Evolutionary conservation across 2,797 vertebrate genomes (phyloP), one percentile per base, ranked within the genome.

Genomic region (Hafferia zeledoni): DNA sequence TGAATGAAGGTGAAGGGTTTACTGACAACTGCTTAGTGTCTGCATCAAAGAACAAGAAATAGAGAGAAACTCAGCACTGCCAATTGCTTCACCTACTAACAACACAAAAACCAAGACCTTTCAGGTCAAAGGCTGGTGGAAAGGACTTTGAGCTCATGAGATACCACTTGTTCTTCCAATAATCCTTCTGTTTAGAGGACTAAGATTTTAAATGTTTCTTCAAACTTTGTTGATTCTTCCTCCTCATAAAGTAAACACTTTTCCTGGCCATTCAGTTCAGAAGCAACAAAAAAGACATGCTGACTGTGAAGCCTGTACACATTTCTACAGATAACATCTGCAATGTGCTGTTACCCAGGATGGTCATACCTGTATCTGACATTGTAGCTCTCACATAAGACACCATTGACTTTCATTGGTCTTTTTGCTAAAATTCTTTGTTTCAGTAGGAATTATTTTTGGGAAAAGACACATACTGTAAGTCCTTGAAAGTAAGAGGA

Each of bases 71-170:
- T 13, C 50, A 64, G 10, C 22, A 76, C 18, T 1, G 1, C 20
- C 0, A 0, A 28, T 28, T n/a, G 4, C 13, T 72, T 80, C 3
- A 3, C 55, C 50, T 68, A 9, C 17, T 64, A 46, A 60, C 0
- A 4, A 35, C n/a, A 55, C 4, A 76, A 41, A 35, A 10, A 77
- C 10, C 0, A 0, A 63, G 63, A 76, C 16, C 20, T 83, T 86
- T 86, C 37, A 77, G 46, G 44, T 5, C 19, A 86, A 55, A 28
- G 23, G 24, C 18, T 86, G 68, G 17, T 28, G 44, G 16, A 68
- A 88, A 63, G 17, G 20, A 37, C 22, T 83, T 89, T 77, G 72
- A 65, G 24, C 15, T 71, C 7, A 35, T 18, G 27, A 56, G 30
- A 46, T 68, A 19, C 33, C 14, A 11, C 61, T 37, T 79, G 20